Conservation (phyloP, 2,113 vertebrate species). For the Centropristis striata region DNA sequence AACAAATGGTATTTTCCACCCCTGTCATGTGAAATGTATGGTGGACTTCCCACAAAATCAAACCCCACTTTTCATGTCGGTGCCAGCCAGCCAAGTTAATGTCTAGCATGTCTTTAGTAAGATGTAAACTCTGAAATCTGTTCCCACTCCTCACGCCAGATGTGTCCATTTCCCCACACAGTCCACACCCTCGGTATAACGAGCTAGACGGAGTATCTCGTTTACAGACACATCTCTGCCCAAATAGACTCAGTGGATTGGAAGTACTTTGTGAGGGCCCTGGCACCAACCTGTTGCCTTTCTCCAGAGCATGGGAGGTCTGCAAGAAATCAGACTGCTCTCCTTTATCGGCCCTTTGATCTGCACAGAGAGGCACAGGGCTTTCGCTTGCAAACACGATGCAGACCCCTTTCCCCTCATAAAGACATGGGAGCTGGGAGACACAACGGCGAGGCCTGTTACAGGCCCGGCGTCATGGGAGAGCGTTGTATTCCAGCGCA, state of each 20-base stretch:
- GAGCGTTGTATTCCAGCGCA: constrained; percentile 62
- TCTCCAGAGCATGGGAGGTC: constrained; percentile 70
- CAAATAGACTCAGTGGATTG: constrained; percentile 78
- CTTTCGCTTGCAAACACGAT: constrained; percentile 63
- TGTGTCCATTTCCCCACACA: constrained; percentile 67
- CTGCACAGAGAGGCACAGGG: constrained; percentile 38
- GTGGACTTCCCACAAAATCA: constrained; percentile 29
- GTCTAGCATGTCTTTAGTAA: constrained; percentile 68
- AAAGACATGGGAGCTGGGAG: constrained; percentile 31
- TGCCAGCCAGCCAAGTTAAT: constrained; percentile 64
- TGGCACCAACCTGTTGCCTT: constrained; percentile 75
- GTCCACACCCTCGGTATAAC: constrained; percentile 81
- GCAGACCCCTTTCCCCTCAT: constrained; percentile 50
- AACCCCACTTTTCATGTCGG: constrained; percentile 45
- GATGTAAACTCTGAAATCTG: constrained; percentile 74
- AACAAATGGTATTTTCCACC: constrained; percentile 62
- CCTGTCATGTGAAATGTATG: constrained; percentile 54
- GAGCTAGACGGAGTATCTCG: constrained; percentile 70
- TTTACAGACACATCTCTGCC: constrained; percentile 78
- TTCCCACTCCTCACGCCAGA: constrained; percentile 72
- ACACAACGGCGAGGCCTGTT: constrained; percentile 46
- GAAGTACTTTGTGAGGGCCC: constrained; percentile 59
- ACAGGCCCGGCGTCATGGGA: constrained; percentile 55
- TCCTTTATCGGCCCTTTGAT: constrained; percentile 58
- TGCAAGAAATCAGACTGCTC: constrained; percentile 22